phyloP scores from a whole-genome alignment of 1,140 invertebrate species.

The Paraescarpia echinospica region DNA sequence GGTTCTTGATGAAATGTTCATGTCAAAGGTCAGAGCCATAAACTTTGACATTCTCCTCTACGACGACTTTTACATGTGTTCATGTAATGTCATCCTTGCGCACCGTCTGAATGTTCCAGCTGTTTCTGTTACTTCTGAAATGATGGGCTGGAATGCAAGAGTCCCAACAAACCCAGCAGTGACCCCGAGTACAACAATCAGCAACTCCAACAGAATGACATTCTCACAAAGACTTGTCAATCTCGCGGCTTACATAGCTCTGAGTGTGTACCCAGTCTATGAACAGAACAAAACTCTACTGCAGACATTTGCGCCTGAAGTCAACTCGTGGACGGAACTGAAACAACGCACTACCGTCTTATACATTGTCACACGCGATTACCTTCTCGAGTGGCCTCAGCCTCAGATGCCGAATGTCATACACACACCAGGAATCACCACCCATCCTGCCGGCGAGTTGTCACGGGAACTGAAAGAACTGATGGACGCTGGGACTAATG shows the following conservation, averaged over 20 bases:
- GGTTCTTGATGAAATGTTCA: background rate
- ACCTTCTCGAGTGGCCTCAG: constrained; percentile 3
- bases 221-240: constrained; percentile 9
- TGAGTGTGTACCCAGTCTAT: background rate
- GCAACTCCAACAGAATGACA: background rate
- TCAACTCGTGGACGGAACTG: background rate
- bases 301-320: background rate
- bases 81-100: background rate
- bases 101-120: background rate
- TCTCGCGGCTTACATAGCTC: background rate
- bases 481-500: background rate
- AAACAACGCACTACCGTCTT: background rate
- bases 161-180: background rate
- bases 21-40: constrained; percentile 6
- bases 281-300: background rate
- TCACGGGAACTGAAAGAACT: constrained; percentile 11
- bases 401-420: constrained; percentile 21
- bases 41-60: constrained; percentile 14
- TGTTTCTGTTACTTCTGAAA: background rate
- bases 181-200: background rate
- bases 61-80: background rate
- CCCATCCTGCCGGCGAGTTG: background rate
- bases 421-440: background rate
- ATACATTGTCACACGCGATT: background rate
- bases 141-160: background rate